Evolutionary conservation across 2,888 invertebrate species (phyloP).

Genomic region (Nomada hirtipes): DNA sequence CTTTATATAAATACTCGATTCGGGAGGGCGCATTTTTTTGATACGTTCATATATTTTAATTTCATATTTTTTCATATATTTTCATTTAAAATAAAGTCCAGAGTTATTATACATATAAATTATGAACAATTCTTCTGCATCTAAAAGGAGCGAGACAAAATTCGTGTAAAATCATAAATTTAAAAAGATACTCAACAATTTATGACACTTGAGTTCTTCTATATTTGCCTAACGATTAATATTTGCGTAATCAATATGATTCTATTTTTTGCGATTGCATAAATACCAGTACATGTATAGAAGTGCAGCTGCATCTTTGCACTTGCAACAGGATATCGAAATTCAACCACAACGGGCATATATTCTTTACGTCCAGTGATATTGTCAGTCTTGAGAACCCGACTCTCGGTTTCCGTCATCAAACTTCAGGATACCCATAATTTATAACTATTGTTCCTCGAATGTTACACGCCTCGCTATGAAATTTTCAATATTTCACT

Average conservation of each 20-base stretch:
- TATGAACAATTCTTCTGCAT: no score
- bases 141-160: no score
- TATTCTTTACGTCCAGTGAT: conserved; percentile 40
- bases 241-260: not conserved
- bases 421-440: not conserved
- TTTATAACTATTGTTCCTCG: not conserved
- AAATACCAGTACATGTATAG: conserved; percentile 19
- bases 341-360: conserved; percentile 50
- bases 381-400: conserved; percentile 32
- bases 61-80: not conserved
- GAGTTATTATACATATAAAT: no score
- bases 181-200: no score
- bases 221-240: not conserved
- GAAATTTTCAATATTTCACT: not conserved
- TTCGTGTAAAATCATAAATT: no score
- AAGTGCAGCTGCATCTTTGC: conserved; percentile 68
- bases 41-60: not conserved
- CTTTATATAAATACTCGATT: not conserved
- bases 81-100: no score
- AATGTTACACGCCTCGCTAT: not conserved
- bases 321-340: conserved; percentile 75
- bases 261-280: conserved; percentile 26
- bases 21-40: not conserved
- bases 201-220: not conserved
- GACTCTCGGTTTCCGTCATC: conserved; percentile 25